Evolutionary conservation across 1,140 invertebrate genomes (phyloP).

Genomic region (Scaptomyza graminum): DNA sequence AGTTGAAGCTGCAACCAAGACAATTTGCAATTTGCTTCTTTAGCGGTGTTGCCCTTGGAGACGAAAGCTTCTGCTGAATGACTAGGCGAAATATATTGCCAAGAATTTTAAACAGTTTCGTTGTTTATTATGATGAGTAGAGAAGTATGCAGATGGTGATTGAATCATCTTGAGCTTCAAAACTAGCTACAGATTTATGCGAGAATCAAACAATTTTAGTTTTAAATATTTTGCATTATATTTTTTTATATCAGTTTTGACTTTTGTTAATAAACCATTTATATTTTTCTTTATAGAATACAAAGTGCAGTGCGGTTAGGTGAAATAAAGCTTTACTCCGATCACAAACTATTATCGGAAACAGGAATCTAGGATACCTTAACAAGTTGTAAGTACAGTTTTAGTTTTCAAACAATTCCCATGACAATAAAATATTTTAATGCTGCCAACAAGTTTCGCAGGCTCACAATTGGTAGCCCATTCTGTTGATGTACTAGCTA

Average conservation of each 20-base stretch:
- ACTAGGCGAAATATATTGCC: slow-evolving; percentile 18
- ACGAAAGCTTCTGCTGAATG: slow-evolving; percentile 23
- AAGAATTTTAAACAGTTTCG: slow-evolving; percentile 13
- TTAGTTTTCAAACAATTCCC: slow-evolving; percentile 8
- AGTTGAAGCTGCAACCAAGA: slow-evolving; percentile 19
- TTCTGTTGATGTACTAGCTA: background rate
- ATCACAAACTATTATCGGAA: too few relatives aligned
- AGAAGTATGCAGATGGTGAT: background rate
- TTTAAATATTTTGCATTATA: too few relatives aligned
- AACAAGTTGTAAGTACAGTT: too few relatives aligned
- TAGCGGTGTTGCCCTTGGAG: slow-evolving; percentile 32
- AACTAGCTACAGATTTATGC: too few relatives aligned
- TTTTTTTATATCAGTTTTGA: too few relatives aligned
- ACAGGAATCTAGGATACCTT: too few relatives aligned
- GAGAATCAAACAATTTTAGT: too few relatives aligned
- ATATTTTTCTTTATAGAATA: too few relatives aligned
- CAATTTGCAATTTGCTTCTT: slow-evolving; percentile 18
- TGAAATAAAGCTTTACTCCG: too few relatives aligned
- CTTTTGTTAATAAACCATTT: too few relatives aligned
- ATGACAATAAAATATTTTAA: background rate
- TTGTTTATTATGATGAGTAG: slow-evolving; percentile 4
- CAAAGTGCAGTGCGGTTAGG: too few relatives aligned
- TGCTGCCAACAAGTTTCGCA: background rate
- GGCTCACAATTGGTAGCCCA: background rate
- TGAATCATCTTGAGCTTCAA: too few relatives aligned